Conservation (phyloP, 2,797 vertebrate species). For the Nyctalus aviator region DNA sequence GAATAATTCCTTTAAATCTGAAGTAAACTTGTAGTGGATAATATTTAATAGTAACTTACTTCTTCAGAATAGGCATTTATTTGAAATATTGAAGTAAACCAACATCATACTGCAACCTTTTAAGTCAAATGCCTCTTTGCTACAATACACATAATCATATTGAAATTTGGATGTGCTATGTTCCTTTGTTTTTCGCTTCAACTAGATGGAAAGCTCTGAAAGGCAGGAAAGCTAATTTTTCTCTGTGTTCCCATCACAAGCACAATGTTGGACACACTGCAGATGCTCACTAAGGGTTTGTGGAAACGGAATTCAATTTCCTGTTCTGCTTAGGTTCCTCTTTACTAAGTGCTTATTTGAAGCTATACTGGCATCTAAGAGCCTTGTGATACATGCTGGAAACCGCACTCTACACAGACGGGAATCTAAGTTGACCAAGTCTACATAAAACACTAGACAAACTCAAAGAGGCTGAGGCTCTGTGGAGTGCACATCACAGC, state of each 20-base stretch:
- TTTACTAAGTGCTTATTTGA: slow-evolving; percentile 42
- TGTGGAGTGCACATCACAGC: not conserved
- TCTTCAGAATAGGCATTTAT: slow-evolving; percentile 2
- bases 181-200: slow-evolving; percentile 21
- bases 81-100: slow-evolving; percentile 50
- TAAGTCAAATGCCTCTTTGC: slow-evolving; percentile 9
- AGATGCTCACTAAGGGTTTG: slow-evolving; percentile 13
- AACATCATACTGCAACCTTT: not conserved
- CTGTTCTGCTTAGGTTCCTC: not conserved
- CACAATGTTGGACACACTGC: not conserved
- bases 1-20: not conserved
- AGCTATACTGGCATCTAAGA: slow-evolving; percentile 15
- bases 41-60: slow-evolving; percentile 2
- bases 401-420: not conserved
- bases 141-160: not conserved
- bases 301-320: slow-evolving; percentile 54
- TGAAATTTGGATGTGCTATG: not conserved
- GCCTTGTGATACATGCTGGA: not conserved
- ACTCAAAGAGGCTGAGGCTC: not conserved
- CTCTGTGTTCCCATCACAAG: not conserved
- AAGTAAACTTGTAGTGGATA: slow-evolving; percentile 14
- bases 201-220: not conserved
- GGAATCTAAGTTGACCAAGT: not conserved
- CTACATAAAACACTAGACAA: slow-evolving; percentile 12
- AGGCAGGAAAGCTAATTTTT: not conserved